These are phyloP conservation scores for Panthera uncia DNA, from an alignment of 2,113 vertebrate genomes.

Conservation along the genomic window DNA sequence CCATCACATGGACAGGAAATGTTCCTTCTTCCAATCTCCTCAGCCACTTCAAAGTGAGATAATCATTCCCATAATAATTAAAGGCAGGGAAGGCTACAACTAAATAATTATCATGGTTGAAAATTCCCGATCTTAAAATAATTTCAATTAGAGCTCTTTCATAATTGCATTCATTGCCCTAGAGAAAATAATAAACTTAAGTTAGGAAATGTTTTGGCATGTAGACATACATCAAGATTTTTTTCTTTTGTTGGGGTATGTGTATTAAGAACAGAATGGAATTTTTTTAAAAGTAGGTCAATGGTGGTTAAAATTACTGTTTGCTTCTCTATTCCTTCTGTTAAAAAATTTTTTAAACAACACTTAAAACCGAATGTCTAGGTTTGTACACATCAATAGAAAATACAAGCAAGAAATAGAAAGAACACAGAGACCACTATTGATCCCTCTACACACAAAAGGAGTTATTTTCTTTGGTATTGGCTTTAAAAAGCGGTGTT, in stretches of 20 bases:
- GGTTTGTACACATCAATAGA: conserved; percentile 58
- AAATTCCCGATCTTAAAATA: conserved; percentile 10
- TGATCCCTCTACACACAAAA: conserved; percentile 61
- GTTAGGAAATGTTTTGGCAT: not conserved
- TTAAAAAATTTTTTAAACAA: conserved; percentile 6
- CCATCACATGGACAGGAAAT: not conserved
- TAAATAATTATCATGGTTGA: not conserved
- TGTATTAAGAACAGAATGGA: not conserved
- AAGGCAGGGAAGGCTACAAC: not conserved
- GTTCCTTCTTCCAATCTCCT: not conserved
- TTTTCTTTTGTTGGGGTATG: not conserved
- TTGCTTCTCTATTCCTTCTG: conserved; percentile 35
- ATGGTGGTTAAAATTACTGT: conserved; percentile 44
- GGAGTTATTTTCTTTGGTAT: conserved; percentile 67
- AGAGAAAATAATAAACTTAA: conserved; percentile 8
- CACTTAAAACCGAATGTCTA: conserved; percentile 54
- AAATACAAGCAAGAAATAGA: conserved; percentile 71
- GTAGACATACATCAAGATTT: not conserved
- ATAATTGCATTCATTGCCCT: not conserved
- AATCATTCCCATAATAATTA: not conserved
- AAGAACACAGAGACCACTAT: conserved; percentile 61
- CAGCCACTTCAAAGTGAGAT: not conserved
- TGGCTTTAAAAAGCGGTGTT: conserved; percentile 54
- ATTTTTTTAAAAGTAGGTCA: conserved; percentile 43
- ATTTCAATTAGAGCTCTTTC: not conserved